A percentile compares a stretch with the other conserved stretches of the same genome.
These are phyloP conservation scores for Heterodera filipjevi DNA, from an alignment of 2,888 invertebrate genomes.

Conservation along the genomic window DNA sequence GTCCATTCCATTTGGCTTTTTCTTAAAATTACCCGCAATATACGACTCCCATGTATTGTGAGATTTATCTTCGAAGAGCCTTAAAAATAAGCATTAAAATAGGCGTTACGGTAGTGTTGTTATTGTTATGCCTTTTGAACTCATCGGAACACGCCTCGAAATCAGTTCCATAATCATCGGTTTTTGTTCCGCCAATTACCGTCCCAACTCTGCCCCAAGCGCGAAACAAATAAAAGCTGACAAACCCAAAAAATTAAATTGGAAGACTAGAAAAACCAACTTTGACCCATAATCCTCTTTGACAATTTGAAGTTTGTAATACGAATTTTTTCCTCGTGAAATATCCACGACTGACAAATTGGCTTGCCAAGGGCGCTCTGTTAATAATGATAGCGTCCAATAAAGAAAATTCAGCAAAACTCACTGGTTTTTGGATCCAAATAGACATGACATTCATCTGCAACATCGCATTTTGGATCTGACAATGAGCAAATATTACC, in stretches of 20 bases:
- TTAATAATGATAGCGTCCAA: background rate
- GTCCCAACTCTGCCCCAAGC: constrained; percentile 97
- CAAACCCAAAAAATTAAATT: constrained; percentile 18
- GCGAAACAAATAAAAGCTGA: constrained; percentile 78
- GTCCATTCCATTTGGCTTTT: constrained; percentile 77
- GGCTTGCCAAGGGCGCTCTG: constrained; percentile 50
- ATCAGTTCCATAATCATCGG: constrained; percentile 54
- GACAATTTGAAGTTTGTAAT: constrained; percentile 88
- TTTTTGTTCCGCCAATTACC: constrained; percentile 75
- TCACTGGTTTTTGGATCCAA: constrained; percentile 44
- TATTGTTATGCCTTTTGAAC: constrained; percentile 44
- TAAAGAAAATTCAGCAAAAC: background rate
- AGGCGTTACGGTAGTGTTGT: background rate
- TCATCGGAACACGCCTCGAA: constrained; percentile 51
- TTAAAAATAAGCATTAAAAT: constrained; percentile 31
- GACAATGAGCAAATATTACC: background rate
- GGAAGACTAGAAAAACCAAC: constrained; percentile 17
- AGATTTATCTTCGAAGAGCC: constrained; percentile 78
- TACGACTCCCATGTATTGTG: constrained; percentile 77
- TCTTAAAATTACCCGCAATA: constrained; percentile 73
- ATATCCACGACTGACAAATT: constrained; percentile 75
- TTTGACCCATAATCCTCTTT: constrained; percentile 72
- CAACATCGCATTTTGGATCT: constrained; percentile 78
- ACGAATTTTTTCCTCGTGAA: constrained; percentile 85
- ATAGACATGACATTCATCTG: constrained; percentile 54